These are phyloP conservation scores for Poeciliopsis retropinna DNA, from an alignment of 2,113 vertebrate species.

Conservation along the genomic window DNA sequence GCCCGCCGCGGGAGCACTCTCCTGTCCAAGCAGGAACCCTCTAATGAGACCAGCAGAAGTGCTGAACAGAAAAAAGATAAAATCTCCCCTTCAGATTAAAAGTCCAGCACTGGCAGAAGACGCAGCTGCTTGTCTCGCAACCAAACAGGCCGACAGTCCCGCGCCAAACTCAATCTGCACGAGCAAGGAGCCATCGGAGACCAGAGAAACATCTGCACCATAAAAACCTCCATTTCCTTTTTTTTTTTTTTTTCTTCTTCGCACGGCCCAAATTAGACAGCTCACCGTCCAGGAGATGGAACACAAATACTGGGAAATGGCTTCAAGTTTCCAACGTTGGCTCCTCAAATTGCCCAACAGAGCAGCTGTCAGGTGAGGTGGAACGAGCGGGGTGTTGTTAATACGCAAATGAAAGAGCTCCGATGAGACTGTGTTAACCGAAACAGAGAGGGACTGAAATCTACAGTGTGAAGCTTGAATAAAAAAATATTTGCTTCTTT, in stretches of 20 bases:
- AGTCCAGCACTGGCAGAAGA: constrained; percentile 57
- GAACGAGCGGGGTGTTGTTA: constrained; percentile 17
- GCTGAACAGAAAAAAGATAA: constrained; percentile 34
- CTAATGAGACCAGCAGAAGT: constrained; percentile 66
- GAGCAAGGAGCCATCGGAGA: constrained; percentile 43
- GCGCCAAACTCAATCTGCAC: constrained; percentile 43
- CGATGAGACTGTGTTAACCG: constrained; percentile 41
- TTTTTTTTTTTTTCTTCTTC: background rate
- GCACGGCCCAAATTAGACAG: constrained; percentile 41
- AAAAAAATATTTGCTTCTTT: too few relatives aligned
- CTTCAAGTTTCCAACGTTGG: constrained; percentile 33
- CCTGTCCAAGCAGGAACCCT: constrained; percentile 47
- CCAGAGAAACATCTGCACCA: constrained; percentile 50
- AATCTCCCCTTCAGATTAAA: constrained; percentile 58
- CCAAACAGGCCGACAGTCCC: constrained; percentile 24
- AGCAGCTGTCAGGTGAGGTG: constrained; percentile 33
- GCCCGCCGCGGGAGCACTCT: constrained; percentile 22
- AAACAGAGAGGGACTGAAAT: constrained; percentile 9
- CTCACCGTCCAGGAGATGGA: constrained; percentile 28
- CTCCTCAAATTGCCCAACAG: constrained; percentile 28
- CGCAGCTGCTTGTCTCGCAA: constrained; percentile 29
- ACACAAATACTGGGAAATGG: constrained; percentile 38
- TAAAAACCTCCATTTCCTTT: constrained; percentile 21
- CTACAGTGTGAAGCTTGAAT: too few relatives aligned
- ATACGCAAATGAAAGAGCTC: constrained; percentile 40